Evolutionary conservation across 2,113 vertebrate genomes (phyloP), one percentile per base, ranked within the genome.

Genomic region (Mobula birostris): DNA sequence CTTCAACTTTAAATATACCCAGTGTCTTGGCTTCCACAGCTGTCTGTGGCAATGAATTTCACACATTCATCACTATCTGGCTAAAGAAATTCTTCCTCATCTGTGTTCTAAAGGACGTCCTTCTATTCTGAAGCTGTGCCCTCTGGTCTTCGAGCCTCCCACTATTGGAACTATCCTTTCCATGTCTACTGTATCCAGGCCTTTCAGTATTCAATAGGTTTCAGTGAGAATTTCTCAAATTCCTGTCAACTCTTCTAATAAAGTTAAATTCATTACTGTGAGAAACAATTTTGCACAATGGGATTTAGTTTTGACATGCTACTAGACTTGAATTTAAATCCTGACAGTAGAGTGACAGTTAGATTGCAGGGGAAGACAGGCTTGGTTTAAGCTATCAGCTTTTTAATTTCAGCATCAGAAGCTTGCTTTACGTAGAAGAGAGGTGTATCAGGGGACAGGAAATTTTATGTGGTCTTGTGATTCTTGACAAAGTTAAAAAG

Each of bases 241-340:
- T 48, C 36, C 12, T 56, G 24, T 27, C 2, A 27, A 36, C 90
- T 93, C 3, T 27, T 74, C 7, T 7, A 93, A 24, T 36, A 56
- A 74, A 56, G 32, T 74, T 40, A 40, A 93, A 48, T 48, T 74
- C 19, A 27, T 11, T 63, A 88, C 66, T 93, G 79, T 82, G 90
- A 74, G 32, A 40, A 74, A 74, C 36, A 29, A 93, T 9, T 74
- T 76, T 93, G 21, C 11, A 70, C 36, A 74, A 48, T 74, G 19
- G 21, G 7, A 93, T 93, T 93, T 29, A 74, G 5, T 93, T 76
- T 93, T 93, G 68, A 93, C 48, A 8, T 93, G 48, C 32, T 70
- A 56, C 7, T 21, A 40, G 91, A 19, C 91, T 56, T 93, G 36
- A 74, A 93, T 56, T 48, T 5, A 72, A 48, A 9, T 32, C 29